A percentile compares a stretch with the other conserved stretches of the same genome.
Conservation (phyloP, 2,888 invertebrate genomes). For the Allophyes oxyacanthae region DNA sequence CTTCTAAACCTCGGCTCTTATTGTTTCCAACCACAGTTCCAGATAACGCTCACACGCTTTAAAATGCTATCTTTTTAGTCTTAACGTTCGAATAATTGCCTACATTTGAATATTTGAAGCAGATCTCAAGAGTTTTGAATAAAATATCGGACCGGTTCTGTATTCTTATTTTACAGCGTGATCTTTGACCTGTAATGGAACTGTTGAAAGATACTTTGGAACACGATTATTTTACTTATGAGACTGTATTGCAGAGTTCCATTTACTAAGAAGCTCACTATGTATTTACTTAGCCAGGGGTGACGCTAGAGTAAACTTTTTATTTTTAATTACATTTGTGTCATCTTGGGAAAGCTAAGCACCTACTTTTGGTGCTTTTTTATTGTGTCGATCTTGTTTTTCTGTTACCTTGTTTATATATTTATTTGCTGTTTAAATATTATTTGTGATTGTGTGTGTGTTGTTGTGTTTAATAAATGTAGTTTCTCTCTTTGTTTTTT, state of each 20-base stretch:
- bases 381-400: too few relatives aligned
- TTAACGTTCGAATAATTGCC: conserved; percentile 41
- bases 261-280: conserved; percentile 3
- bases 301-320: too few relatives aligned
- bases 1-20: conserved; percentile 48
- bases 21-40: conserved; percentile 53
- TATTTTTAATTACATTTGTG: too few relatives aligned
- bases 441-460: too few relatives aligned
- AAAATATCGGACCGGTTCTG: conserved; percentile 18
- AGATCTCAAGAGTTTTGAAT: neutral
- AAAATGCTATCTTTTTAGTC: conserved; percentile 13
- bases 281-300: conserved; percentile 1
- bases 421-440: too few relatives aligned
- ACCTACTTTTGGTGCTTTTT: too few relatives aligned
- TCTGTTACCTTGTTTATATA: too few relatives aligned
- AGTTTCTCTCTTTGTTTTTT: too few relatives aligned
- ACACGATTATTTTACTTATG: conserved; percentile 27
- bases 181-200: conserved; percentile 39
- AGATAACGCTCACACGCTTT: conserved; percentile 42
- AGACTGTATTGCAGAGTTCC: conserved; percentile 8
- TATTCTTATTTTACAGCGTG: conserved; percentile 15
- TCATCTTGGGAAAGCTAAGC: too few relatives aligned
- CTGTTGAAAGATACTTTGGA: conserved; percentile 14
- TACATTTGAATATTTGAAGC: conserved; percentile 38
- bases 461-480: too few relatives aligned